Conservation (phyloP, 2,797 vertebrate genomes). For the Streptopelia turtur region DNA sequence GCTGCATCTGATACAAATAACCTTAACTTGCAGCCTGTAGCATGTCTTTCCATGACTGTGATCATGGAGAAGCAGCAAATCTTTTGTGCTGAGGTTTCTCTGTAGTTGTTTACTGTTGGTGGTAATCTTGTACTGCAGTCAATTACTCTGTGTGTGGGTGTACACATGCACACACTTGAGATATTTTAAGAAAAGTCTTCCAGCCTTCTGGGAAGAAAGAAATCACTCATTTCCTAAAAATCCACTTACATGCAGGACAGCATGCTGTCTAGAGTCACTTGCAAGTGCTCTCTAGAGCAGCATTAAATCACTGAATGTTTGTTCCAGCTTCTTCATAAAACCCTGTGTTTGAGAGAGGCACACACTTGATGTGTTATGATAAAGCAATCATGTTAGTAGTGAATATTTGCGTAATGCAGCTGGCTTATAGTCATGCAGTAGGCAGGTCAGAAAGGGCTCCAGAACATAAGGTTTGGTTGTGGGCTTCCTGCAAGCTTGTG, state of each 20-base stretch:
- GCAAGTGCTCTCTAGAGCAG: conserved; percentile 33
- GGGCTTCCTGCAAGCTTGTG: background rate
- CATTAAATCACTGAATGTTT: conserved; percentile 49
- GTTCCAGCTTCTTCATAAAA: conserved; percentile 7
- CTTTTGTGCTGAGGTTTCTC: background rate
- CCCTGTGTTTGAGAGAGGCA: background rate
- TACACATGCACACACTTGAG: background rate
- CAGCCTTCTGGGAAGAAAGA: conserved; percentile 1
- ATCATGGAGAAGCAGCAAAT: background rate
- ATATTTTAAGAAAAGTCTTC: background rate
- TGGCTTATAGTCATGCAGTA: background rate
- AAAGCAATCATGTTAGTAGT: background rate
- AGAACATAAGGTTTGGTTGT: background rate
- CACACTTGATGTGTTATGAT: background rate
- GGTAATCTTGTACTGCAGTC: background rate
- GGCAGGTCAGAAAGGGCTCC: background rate
- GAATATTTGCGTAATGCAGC: background rate
- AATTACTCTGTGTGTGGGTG: background rate
- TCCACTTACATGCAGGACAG: conserved; percentile 12
- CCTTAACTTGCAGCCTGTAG: background rate
- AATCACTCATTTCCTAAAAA: conserved; percentile 34
- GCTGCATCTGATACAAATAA: background rate
- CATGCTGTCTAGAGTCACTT: background rate
- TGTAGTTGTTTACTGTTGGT: background rate
- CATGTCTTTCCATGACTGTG: background rate